Evolutionary conservation across 2,888 invertebrate genomes (phyloP).

Genomic region (Polydrusus cervinus): DNA sequence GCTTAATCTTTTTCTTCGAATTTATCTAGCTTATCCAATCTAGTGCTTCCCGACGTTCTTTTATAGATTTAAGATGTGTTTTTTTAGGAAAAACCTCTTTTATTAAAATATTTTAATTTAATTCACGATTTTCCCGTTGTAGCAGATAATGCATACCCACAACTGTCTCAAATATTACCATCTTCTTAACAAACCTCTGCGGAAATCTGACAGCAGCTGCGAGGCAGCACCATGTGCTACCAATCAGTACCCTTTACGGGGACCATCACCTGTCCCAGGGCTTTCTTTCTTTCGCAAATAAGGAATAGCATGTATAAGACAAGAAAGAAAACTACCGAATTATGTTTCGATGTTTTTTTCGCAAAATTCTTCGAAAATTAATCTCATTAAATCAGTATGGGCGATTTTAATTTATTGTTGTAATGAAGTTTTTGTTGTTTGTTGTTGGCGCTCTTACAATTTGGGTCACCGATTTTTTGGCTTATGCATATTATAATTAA

Average conservation of each 20-base stretch:
- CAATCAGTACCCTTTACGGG: slow-evolving; percentile 62
- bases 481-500: no score
- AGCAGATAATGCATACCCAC: slow-evolving; percentile 10
- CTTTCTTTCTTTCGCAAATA: slow-evolving; percentile 29
- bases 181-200: slow-evolving; percentile 45
- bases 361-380: not conserved
- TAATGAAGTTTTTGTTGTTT: not conserved
- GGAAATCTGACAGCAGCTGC: slow-evolving; percentile 57
- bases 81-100: no score
- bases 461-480: no score
- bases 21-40: no score
- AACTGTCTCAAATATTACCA: slow-evolving; percentile 15
- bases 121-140: not conserved
- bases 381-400: not conserved
- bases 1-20: no score
- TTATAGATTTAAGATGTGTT: no score
- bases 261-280: slow-evolving; percentile 60
- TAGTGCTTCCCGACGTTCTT: no score
- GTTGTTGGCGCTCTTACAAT: not conserved
- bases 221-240: slow-evolving; percentile 59
- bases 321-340: slow-evolving; percentile 1
- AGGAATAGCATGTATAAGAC: not conserved
- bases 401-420: not conserved
- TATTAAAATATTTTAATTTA: no score
- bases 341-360: not conserved